A percentile compares a stretch with the other conserved stretches of the same genome.
Conservation (phyloP, 1,140 invertebrate species). For the Laupala kohalensis region DNA sequence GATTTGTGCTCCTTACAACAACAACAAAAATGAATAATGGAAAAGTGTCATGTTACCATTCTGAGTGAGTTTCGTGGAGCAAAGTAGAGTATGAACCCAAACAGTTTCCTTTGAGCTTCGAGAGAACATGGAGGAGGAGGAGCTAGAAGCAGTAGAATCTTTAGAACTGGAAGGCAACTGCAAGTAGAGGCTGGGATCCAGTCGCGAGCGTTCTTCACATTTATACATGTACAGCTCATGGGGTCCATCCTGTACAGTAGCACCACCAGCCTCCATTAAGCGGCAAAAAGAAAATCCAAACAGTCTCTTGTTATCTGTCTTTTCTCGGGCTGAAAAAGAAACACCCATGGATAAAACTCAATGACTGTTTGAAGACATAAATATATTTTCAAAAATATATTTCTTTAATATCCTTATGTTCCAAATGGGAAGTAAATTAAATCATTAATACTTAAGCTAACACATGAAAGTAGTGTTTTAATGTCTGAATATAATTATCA, state of each 20-base stretch:
- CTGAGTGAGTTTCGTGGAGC: conserved; percentile 90
- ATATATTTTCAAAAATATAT: no score
- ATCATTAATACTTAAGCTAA: no score
- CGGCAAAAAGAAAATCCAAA: conserved; percentile 85
- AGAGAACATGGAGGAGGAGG: conserved; percentile 38
- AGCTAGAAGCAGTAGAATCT: conserved; percentile 31
- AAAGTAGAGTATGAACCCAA: conserved; percentile 68
- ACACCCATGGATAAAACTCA: no score
- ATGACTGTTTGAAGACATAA: no score
- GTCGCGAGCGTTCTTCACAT: conserved; percentile 68
- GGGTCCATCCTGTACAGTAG: conserved; percentile 64
- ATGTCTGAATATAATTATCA: no score
- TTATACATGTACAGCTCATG: conserved; percentile 89
- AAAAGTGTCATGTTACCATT: conserved; percentile 47
- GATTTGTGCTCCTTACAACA: no score
- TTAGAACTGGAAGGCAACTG: conserved; percentile 52
- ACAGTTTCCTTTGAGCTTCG: conserved; percentile 74
- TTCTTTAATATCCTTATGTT: no score
- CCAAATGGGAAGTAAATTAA: no score
- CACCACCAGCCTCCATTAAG: conserved; percentile 79
- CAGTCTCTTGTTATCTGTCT: conserved; percentile 75
- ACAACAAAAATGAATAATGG: no score
- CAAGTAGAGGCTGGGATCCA: conserved; percentile 61
- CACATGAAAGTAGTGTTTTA: no score
- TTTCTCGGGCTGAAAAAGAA: conserved; percentile 61